phyloP scores from a whole-genome alignment of 2,113 vertebrate genomes.

The Dinomys branickii region DNA sequence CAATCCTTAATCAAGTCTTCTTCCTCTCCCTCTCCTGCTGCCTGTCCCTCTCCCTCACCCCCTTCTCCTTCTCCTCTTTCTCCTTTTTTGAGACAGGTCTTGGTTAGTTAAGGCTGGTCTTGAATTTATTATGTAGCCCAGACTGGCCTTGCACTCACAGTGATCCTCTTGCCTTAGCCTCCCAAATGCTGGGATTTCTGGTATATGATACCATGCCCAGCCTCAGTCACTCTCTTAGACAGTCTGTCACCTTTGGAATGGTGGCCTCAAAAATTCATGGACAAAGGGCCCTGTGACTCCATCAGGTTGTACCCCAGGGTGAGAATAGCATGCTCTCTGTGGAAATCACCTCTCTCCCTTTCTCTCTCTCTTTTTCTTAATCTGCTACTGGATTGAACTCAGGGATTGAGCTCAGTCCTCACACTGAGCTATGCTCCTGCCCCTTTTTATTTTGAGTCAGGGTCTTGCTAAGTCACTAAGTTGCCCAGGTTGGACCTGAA shows the following conservation, averaged over 20 bases:
- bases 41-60: too few relatives aligned
- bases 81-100: neutral
- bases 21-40: too few relatives aligned
- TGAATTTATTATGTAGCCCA: neutral
- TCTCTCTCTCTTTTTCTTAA: neutral
- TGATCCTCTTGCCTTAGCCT: neutral
- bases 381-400: neutral
- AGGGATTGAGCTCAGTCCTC: neutral
- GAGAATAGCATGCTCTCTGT: neutral
- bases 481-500: neutral
- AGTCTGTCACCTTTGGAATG: neutral
- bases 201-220: neutral
- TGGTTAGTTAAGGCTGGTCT: neutral
- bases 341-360: neutral
- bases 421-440: neutral
- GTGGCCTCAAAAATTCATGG: neutral
- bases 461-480: neutral
- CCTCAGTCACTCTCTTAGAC: neutral
- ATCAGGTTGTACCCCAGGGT: neutral
- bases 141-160: neutral
- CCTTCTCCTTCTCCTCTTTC: too few relatives aligned
- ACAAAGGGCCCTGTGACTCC: neutral
- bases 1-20: neutral
- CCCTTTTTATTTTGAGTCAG: neutral
- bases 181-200: neutral